phyloP scores from a whole-genome alignment of 2,797 vertebrate species.

The Sylvia borin region DNA sequence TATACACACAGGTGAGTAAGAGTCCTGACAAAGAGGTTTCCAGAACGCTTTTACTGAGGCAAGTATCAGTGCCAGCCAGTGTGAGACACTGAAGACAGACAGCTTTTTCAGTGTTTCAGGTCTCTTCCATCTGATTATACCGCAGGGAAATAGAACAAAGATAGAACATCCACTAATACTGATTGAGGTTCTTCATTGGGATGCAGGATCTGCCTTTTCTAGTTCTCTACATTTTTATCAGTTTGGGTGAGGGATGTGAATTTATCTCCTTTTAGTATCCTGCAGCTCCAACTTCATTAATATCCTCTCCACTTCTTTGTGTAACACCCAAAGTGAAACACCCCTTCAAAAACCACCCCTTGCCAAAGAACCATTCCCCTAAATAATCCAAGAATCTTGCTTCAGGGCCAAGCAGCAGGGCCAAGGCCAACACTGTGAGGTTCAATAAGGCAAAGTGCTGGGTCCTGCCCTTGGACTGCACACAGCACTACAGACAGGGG shows the following conservation, averaged over 20 bases:
- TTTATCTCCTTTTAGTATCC: not conserved
- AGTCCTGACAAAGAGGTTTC: not conserved
- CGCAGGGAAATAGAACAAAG: not conserved
- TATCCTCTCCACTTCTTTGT: not conserved
- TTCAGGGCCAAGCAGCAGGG: accelerated
- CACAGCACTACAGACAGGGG: accelerated
- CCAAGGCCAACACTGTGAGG: not conserved
- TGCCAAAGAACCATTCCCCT: not conserved
- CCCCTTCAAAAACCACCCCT: not conserved
- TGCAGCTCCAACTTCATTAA: not conserved
- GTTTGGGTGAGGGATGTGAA: not conserved
- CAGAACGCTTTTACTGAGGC: not conserved
- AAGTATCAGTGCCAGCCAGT: not conserved
- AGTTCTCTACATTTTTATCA: not conserved
- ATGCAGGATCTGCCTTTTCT: not conserved
- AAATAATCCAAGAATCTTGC: not conserved
- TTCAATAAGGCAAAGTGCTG: no score
- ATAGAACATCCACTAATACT: not conserved
- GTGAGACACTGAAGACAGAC: not conserved
- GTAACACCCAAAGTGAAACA: not conserved
- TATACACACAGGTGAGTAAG: not conserved
- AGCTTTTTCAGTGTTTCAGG: not conserved
- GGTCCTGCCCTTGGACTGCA: no score
- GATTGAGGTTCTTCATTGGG: not conserved
- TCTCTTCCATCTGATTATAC: not conserved